Evolutionary conservation across 2,888 invertebrate species (phyloP), one percentile per base, ranked within the genome.

Genomic region (Andrena hattorfiana): DNA sequence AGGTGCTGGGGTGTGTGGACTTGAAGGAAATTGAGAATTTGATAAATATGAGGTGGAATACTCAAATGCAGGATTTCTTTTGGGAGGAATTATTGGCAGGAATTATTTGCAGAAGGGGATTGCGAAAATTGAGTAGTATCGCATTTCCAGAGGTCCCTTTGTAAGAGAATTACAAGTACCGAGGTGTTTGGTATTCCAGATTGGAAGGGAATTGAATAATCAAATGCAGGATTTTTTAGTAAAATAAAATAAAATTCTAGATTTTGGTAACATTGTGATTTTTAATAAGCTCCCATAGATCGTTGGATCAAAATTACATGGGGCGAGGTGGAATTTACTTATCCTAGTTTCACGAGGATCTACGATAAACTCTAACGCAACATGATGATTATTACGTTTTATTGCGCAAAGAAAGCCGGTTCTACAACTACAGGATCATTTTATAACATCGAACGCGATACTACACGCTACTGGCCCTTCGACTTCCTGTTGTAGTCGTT

Each of bases 391-490:
- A 74, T 59, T 60, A 42, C 23, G 71, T 75, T 20, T 59, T 54
- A 67, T 81, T 77, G 30, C 72, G 75, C 60, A 75, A 59, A 48
- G 10, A 62, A 67, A 75, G 74, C 83, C 77, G 81, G 81, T 84
- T 77, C 62, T 49, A 48, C 70, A 32, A 60, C 67, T 67, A 63
- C 74, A 42, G 48, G 54, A 75, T 77, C 64, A 54, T 75, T 77
- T 81, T 69, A 49, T 74, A 77, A 77, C 72, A 64, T 66, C 73
- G 60, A 42, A 73, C 62, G 67, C 70, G 69, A 83, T 71, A 76
- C 71, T 26, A 56, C 20, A 54, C 20, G 20, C 20, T 8, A 20
- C 20, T 23, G 23, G 23, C 20, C 23, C 23, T 26, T 54, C 20
- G 54, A 42, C 20, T 54, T 20, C 56, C 56, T 10, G 23, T 56